phyloP scores from a whole-genome alignment of 1,140 invertebrate genomes.

The Capitella teleta region DNA sequence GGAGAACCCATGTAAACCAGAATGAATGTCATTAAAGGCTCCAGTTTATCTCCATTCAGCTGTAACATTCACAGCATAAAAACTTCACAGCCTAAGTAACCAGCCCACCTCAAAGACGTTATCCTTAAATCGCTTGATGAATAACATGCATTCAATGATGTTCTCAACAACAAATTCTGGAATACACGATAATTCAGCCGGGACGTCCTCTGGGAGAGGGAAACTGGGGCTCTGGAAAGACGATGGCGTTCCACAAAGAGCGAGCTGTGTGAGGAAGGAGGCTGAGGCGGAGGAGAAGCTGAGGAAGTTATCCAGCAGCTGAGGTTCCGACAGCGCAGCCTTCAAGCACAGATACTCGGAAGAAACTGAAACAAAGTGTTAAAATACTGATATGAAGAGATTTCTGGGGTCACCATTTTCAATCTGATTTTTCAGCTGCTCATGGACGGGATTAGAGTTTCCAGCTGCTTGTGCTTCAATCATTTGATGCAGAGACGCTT shows the following conservation, averaged over 20 bases:
- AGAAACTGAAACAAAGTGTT: neutral
- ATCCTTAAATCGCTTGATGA: slow-evolving; percentile 53
- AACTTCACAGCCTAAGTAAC: slow-evolving; percentile 1
- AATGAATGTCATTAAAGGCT: slow-evolving; percentile 58
- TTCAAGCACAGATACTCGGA: slow-evolving; percentile 40
- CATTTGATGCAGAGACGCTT: slow-evolving; percentile 50
- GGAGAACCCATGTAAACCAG: slow-evolving; percentile 63
- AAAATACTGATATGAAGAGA: neutral
- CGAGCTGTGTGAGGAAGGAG: slow-evolving; percentile 72
- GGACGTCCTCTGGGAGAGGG: slow-evolving; percentile 3
- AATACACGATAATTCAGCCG: slow-evolving; percentile 53
- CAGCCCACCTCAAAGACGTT: slow-evolving; percentile 28
- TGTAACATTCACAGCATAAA: slow-evolving; percentile 6
- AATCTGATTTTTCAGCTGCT: slow-evolving; percentile 53
- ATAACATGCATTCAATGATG: slow-evolving; percentile 64
- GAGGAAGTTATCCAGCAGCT: slow-evolving; percentile 54
- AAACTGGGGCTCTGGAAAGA: neutral
- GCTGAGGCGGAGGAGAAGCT: slow-evolving; percentile 70
- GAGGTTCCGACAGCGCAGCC: slow-evolving; percentile 61
- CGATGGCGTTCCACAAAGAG: slow-evolving; percentile 35
- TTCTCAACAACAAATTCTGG: slow-evolving; percentile 87
- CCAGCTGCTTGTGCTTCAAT: slow-evolving; percentile 44
- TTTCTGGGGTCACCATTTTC: slow-evolving; percentile 38
- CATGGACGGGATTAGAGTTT: too few species aligned
- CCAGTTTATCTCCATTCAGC: slow-evolving; percentile 31